Conservation (phyloP, 2,888 invertebrate species). For the Himalopsyche tibetana region DNA sequence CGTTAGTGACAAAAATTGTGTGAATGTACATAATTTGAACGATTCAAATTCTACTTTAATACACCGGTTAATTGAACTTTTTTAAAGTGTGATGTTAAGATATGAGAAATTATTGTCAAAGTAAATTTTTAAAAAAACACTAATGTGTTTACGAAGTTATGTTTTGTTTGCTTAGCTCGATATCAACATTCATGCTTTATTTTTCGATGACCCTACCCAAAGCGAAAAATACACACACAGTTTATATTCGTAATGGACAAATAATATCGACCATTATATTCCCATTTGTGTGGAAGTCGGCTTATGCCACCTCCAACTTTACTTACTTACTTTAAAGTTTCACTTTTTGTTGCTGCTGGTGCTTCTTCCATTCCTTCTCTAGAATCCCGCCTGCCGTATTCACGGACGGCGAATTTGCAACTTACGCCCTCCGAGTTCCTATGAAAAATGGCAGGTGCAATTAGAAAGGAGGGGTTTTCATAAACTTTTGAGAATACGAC, state of each 20-base stretch:
- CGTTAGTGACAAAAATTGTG: too few species aligned
- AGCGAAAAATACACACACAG: conserved; percentile 52
- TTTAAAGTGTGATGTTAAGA: too few species aligned
- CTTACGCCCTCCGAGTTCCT: neutral
- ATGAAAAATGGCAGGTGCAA: conserved; percentile 46
- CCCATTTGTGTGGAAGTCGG: conserved; percentile 61
- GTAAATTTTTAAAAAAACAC: too few species aligned
- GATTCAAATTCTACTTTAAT: too few species aligned
- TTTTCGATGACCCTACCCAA: conserved; percentile 47
- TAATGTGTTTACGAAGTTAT: too few species aligned
- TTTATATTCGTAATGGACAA: conserved; percentile 62
- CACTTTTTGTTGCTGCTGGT: conserved; percentile 52
- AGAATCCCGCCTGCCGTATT: conserved; percentile 36
- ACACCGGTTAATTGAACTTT: too few species aligned
- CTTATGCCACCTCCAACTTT: conserved; percentile 54
- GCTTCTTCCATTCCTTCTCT: conserved; percentile 18
- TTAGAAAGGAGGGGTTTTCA: conserved; percentile 38
- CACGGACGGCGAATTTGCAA: conserved; percentile 43
- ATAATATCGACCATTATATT: conserved; percentile 65
- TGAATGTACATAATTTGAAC: too few species aligned
- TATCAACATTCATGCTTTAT: too few species aligned
- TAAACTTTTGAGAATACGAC: neutral
- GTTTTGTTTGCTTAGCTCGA: too few species aligned
- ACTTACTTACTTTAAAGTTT: conserved; percentile 55
- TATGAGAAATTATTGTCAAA: too few species aligned